Conservation (phyloP, 2,113 vertebrate genomes). For the Pelmatolapia mariae region DNA sequence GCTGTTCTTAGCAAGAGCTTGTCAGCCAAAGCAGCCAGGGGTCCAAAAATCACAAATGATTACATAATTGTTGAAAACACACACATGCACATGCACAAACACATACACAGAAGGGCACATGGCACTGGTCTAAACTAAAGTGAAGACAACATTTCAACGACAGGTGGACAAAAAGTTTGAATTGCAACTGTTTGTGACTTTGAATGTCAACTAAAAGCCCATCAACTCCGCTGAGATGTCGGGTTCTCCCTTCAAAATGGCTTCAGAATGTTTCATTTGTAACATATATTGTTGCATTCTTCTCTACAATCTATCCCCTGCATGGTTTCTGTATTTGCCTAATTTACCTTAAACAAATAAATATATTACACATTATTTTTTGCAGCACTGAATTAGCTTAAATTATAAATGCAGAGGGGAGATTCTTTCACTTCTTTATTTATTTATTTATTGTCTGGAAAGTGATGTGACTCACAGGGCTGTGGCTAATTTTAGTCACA, state of each 20-base stretch:
- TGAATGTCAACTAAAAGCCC: background rate
- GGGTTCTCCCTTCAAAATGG: background rate
- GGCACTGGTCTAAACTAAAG: background rate
- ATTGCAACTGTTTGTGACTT: background rate
- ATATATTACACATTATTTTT: background rate
- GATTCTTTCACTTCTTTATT: background rate
- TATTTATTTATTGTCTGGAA: background rate
- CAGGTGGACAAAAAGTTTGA: background rate
- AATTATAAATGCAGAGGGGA: background rate
- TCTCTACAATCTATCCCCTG: background rate
- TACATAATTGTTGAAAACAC: conserved; percentile 16
- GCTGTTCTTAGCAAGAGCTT: conserved; percentile 13
- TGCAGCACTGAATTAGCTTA: background rate
- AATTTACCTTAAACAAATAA: background rate
- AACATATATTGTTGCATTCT: background rate
- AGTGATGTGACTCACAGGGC: background rate
- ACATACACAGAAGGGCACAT: background rate
- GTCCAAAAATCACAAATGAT: conserved; percentile 27
- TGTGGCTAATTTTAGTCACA: conserved; percentile 26
- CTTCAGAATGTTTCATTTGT: background rate
- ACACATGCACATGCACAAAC: background rate
- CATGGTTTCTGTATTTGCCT: background rate
- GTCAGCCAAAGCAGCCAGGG: conserved; percentile 20
- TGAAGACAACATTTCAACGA: background rate
- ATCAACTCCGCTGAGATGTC: background rate